phyloP scores from a whole-genome alignment of 2,113 vertebrate genomes.

The Pionites leucogaster region DNA sequence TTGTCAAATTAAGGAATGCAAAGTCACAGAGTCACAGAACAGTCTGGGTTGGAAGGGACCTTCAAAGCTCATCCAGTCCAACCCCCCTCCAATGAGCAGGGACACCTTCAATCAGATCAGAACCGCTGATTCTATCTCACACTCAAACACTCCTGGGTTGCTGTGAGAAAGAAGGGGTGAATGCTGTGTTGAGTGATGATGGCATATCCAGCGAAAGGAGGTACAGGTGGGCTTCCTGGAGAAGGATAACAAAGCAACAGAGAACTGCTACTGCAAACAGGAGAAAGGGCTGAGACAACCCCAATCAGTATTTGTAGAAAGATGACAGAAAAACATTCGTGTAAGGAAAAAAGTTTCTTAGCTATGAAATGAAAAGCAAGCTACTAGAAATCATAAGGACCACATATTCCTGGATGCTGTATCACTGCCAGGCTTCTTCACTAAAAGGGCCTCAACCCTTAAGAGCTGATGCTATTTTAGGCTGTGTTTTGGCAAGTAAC shows the following conservation, averaged over 20 bases:
- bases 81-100: not conserved
- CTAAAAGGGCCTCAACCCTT: not conserved
- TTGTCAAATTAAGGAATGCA: not conserved
- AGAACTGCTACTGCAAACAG: not conserved
- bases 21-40: not conserved
- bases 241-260: not conserved
- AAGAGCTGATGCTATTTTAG: not conserved
- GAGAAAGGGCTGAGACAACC: not conserved
- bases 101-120: not conserved
- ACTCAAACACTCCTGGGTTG: not conserved
- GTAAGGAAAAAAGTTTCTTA: not conserved
- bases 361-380: not conserved
- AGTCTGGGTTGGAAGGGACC: not conserved
- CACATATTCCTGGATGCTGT: not conserved
- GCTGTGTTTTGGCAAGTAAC: not conserved
- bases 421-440: not conserved
- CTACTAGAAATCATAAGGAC: not conserved
- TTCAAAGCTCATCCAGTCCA: not conserved
- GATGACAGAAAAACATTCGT: not conserved
- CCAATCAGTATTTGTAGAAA: not conserved
- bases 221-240: too few relatives aligned
- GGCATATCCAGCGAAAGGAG: not conserved
- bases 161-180: not conserved
- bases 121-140: not conserved
- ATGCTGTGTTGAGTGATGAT: rapidly evolving